phyloP scores from a whole-genome alignment of 1,140 invertebrate species.

The Thaumetopoea pityocampa region DNA sequence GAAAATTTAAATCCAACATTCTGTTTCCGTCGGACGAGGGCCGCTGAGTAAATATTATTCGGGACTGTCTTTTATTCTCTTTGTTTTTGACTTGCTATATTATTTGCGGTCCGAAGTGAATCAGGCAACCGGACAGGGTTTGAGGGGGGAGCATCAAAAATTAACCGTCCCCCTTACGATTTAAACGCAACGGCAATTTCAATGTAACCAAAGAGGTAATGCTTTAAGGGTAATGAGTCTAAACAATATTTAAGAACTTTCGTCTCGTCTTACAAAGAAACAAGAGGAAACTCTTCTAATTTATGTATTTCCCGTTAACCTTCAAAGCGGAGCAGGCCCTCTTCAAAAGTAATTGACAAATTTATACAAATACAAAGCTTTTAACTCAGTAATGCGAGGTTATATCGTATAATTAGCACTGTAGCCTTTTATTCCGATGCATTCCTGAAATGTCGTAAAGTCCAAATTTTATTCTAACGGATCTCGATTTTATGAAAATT shows the following conservation, averaged over 20 bases:
- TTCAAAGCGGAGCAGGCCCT: constrained; percentile 39
- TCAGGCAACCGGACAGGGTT: constrained; percentile 8
- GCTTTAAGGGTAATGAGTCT: constrained; percentile 35
- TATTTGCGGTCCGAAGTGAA: constrained; percentile 35
- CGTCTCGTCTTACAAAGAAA: constrained; percentile 41
- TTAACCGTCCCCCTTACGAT: constrained; percentile 22
- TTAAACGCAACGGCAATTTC: constrained; percentile 21
- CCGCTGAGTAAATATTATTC: constrained; percentile 59
- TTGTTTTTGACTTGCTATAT: constrained; percentile 63
- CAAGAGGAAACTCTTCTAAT: constrained; percentile 42
- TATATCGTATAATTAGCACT: constrained; percentile 45
- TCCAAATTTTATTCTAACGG: constrained; percentile 47
- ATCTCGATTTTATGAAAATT: constrained; percentile 58
- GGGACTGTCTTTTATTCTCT: constrained; percentile 52
- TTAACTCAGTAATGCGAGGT: constrained; percentile 23
- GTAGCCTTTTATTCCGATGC: constrained; percentile 34
- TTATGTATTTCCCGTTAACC: constrained; percentile 43
- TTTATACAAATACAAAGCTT: constrained; percentile 47
- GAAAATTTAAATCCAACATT: constrained; percentile 54
- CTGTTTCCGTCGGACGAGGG: constrained; percentile 46
- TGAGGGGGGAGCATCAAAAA: constrained; percentile 25
- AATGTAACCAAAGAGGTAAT: constrained; percentile 24
- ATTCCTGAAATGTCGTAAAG: constrained; percentile 40
- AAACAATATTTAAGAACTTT: constrained; percentile 51
- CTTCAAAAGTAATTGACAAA: constrained; percentile 52